Base-by-base conservation (phyloP, 2,888 invertebrate species). In the Oegoconia quadripuncta region DNA sequence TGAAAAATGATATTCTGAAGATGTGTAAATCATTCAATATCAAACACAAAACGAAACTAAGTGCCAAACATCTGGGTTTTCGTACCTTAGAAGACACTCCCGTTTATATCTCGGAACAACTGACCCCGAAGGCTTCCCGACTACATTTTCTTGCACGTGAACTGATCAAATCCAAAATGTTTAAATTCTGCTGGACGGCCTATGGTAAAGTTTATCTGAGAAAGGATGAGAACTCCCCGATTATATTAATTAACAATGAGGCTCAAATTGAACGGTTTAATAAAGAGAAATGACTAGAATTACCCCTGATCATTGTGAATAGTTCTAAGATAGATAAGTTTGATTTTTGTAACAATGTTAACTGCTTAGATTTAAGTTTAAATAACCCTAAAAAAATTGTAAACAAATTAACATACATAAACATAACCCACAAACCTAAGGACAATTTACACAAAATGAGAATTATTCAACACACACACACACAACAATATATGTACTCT, bases 171-270 rank as follows among this genome's bases (percentile, higher is more conserved):
- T 23, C 41, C 4, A 47, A 47, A 14, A 11, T 2, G 0, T 52
- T 41, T 16, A 41, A 41, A 32, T 52, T 39, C 17, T 46, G 49
- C 32, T 46, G 55, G 52, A 50, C 48, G 4, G 16, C 38, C 0
- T 46, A 40, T 15, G 55, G 55, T 1, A 50, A 34, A 23, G 46
- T 52, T 2, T 53, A 42, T 12, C 14, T 50, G 2, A 32, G 50
- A 16, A 45, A 50, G 34, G 33, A 43, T 23, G 46, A 47, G 11
- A 31, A 13, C 17, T 40, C 49, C 0, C 41, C 36, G 0, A 37
- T 50, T 1, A 46, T 52, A n/a, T 7, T 27, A 2, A 46, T 44
- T 7, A 34, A 31, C 12, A 48, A 28, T 36, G 49, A 49, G 33
- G 22, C n/a, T 8, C 8, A 25, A 17, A 4, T 42, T 39, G 15